Conservation (phyloP, 2,797 vertebrate species). For the Aulostomus chinensis region DNA sequence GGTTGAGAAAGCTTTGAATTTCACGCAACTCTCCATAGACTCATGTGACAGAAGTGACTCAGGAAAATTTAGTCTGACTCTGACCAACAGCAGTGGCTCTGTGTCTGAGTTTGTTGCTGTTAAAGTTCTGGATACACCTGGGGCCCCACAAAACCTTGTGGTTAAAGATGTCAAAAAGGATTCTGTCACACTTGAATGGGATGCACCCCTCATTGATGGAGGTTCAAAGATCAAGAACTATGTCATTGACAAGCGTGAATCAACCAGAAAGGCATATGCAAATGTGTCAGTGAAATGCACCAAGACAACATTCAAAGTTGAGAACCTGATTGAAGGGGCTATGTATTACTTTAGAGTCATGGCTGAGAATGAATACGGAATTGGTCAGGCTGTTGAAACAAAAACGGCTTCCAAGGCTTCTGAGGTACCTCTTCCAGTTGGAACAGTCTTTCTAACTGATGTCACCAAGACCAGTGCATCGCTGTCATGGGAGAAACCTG, state of each 20-base stretch:
- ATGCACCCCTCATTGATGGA: slow-evolving; percentile 91
- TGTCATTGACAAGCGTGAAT: slow-evolving; percentile 97
- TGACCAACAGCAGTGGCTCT: slow-evolving; percentile 93
- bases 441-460: slow-evolving; percentile 91
- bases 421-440: slow-evolving; percentile 92
- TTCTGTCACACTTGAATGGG: slow-evolving; percentile 89
- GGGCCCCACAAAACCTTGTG: slow-evolving; percentile 88
- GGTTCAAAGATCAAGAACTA: slow-evolving; percentile 97
- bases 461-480: slow-evolving; percentile 91
- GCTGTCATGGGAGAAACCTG: slow-evolving; percentile 95
- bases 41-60: slow-evolving; percentile 95
- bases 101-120: slow-evolving; percentile 92
- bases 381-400: slow-evolving; percentile 91
- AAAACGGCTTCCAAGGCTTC: slow-evolving; percentile 90
- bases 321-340: slow-evolving; percentile 93
- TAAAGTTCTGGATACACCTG: slow-evolving; percentile 96
- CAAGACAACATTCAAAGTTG: slow-evolving; percentile 93
- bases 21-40: slow-evolving; percentile 94
- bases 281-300: slow-evolving; percentile 92
- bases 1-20: slow-evolving; percentile 88
- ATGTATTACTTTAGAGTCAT: slow-evolving; percentile 99
- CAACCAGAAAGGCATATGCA: slow-evolving; percentile 95
- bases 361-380: slow-evolving; percentile 97
- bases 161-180: slow-evolving; percentile 94
- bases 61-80: slow-evolving; percentile 90